These are phyloP conservation scores for Cheirogaleus medius DNA, from an alignment of 2,113 vertebrate species.

Conservation along the genomic window DNA sequence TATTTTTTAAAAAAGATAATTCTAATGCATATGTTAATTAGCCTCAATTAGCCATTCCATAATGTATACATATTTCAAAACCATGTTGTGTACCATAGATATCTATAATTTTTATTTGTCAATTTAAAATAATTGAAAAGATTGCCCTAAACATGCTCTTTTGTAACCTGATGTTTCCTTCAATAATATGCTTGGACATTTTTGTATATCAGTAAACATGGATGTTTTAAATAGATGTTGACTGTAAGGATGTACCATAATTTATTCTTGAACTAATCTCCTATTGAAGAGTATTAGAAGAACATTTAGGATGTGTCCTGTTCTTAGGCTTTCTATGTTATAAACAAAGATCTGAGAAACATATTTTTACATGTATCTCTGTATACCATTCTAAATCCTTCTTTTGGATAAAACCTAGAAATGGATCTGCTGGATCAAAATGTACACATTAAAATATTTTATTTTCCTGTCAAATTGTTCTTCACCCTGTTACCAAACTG, in stretches of 20 bases:
- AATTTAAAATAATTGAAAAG: not conserved
- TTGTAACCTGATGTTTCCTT: not conserved
- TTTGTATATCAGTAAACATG: not conserved
- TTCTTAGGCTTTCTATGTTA: not conserved
- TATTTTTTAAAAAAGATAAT: not conserved
- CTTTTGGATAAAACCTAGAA: not conserved
- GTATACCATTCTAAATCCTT: not conserved
- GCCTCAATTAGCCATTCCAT: not conserved
- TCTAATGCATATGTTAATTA: not conserved
- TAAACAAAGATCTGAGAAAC: conserved; percentile 1
- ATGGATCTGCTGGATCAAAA: not conserved
- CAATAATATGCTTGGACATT: not conserved
- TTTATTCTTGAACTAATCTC: not conserved
- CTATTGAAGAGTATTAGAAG: not conserved
- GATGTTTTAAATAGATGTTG: not conserved
- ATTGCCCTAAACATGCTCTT: not conserved
- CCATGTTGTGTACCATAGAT: not conserved
- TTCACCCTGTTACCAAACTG: too few species aligned
- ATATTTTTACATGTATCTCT: not conserved
- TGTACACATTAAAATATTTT: not conserved
- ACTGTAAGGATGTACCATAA: not conserved
- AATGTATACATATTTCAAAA: not conserved
- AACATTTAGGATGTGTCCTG: not conserved
- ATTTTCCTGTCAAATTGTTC: not conserved
- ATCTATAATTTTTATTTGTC: not conserved